Conservation (phyloP, 2,888 invertebrate genomes). For the Nebria brevicollis region DNA sequence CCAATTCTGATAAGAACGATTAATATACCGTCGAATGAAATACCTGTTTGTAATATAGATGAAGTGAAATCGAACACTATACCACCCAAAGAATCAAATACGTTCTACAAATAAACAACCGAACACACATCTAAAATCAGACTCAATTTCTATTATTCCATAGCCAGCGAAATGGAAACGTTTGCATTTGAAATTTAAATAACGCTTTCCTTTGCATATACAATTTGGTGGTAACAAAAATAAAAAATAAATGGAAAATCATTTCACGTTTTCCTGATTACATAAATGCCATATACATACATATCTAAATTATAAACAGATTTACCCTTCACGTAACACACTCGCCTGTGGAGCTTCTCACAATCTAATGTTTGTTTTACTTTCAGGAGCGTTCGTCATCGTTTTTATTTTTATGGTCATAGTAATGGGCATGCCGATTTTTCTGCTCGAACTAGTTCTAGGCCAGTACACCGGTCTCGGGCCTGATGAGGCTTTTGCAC, state of each 20-base stretch:
- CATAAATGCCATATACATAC: too few relatives aligned
- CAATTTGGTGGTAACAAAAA: too few relatives aligned
- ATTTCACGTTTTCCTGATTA: too few relatives aligned
- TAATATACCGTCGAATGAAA: slow-evolving; percentile 47
- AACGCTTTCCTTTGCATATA: too few relatives aligned
- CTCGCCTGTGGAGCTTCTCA: too few relatives aligned
- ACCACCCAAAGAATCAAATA: not conserved
- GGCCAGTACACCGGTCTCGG: slow-evolving; percentile 84
- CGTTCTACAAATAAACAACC: not conserved
- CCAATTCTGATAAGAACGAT: slow-evolving; percentile 49
- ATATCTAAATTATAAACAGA: too few relatives aligned
- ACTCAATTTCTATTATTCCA: too few relatives aligned
- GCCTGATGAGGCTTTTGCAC: slow-evolving; percentile 71
- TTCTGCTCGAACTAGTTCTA: slow-evolving; percentile 80
- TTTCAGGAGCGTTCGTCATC: slow-evolving; percentile 77
- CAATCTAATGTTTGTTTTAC: not conserved
- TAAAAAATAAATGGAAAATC: too few relatives aligned
- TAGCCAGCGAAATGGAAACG: too few relatives aligned
- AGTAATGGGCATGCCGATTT: slow-evolving; percentile 82
- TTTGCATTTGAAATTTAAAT: too few relatives aligned
- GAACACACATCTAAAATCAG: not conserved
- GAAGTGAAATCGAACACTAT: not conserved
- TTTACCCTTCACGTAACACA: too few relatives aligned
- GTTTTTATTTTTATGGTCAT: slow-evolving; percentile 79
- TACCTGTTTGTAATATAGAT: slow-evolving; percentile 27